Percentiles rank a stretch among this genome's conserved stretches.
These are phyloP conservation scores for Phyllotreta striolata DNA, from an alignment of 2,888 invertebrate species.

Conservation along the genomic window DNA sequence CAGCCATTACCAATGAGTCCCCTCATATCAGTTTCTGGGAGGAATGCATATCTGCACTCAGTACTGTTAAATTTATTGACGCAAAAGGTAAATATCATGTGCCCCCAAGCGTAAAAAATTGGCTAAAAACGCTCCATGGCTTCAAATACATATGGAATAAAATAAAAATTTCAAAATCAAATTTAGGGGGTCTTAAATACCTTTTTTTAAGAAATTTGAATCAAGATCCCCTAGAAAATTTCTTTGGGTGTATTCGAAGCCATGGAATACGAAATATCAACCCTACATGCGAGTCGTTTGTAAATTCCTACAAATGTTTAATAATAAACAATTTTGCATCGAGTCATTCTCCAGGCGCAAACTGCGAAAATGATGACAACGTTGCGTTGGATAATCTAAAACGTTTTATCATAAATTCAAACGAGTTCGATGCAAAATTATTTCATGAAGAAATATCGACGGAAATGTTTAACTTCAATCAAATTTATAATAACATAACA, in stretches of 20 bases:
- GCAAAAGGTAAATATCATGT: background rate
- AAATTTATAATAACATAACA: too few relatives aligned
- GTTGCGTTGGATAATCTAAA: conserved; percentile 16
- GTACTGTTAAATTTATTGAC: conserved; percentile 18
- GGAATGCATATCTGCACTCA: conserved; percentile 10
- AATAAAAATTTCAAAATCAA: conserved; percentile 2
- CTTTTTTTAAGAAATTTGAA: conserved; percentile 31
- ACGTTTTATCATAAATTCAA: conserved; percentile 26
- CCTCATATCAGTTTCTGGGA: conserved; percentile 35
- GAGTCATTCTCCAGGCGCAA: conserved; percentile 30
- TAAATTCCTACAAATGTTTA: conserved; percentile 34
- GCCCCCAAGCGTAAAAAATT: conserved; percentile 29
- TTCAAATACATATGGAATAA: conserved; percentile 22
- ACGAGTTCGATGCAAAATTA: conserved; percentile 11
- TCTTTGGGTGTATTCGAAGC: conserved; percentile 35
- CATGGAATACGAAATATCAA: conserved; percentile 36
- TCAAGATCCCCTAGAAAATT: conserved; percentile 35
- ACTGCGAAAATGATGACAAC: conserved; percentile 31
- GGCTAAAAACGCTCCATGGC: conserved; percentile 20
- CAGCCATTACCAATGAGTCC: conserved; percentile 25
- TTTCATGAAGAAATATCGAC: too few relatives aligned
- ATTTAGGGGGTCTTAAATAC: conserved; percentile 20
- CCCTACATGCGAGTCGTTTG: conserved; percentile 37
- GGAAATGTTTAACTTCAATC: too few relatives aligned
- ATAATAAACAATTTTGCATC: conserved; percentile 39